Evolutionary conservation across 2,888 invertebrate genomes (phyloP), one percentile per base, ranked within the genome.

Genomic region (Lasioglossum marginatum): DNA sequence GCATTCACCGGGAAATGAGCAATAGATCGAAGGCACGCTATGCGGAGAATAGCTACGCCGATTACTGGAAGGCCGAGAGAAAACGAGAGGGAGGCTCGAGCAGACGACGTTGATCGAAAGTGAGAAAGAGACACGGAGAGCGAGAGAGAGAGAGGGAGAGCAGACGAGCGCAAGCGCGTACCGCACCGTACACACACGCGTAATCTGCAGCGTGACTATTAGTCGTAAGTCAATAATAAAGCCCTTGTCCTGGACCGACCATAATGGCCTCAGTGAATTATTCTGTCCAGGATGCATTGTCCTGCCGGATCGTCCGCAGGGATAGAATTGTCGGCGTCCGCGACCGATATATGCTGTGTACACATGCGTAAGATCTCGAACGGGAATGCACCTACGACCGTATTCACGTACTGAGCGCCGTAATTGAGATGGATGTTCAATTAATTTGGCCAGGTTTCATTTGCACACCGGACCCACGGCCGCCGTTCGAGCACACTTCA

Each of bases 181-280:
- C 83, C 76, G 66, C 31, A 81, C 57, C 79, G 75, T 85, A 86
- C 83, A 81, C 88, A 77, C 87, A 74, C 82, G 87, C 87, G 90
- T 92, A 92, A 92, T 93, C 92, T 91, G 90, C 93, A 93, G 92
- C 92, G 92, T 92, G 94, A 94, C 94, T 94, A 94, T 94, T 94
- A 93, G 93, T 93, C 92, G 93, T 94, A 93, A 94, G 95, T 95
- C 95, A 95, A 95, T 94, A 95, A 94, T 93, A 93, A 94, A 93
- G 93, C 93, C 92, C 93, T 93, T 92, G 93, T 93, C 91, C 92
- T 83, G 89, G 88, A 87, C 88, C 84, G 87, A 88, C 91, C 91
- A 93, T 94, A 94, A 94, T 93, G 93, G 93, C 89, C 82, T 84
- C 85, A 87, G 92, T 92, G 93, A 94, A 94, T 94, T 94, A 94